phyloP scores from a whole-genome alignment of 2,113 vertebrate genomes.

The Spizaetus ornatus region DNA sequence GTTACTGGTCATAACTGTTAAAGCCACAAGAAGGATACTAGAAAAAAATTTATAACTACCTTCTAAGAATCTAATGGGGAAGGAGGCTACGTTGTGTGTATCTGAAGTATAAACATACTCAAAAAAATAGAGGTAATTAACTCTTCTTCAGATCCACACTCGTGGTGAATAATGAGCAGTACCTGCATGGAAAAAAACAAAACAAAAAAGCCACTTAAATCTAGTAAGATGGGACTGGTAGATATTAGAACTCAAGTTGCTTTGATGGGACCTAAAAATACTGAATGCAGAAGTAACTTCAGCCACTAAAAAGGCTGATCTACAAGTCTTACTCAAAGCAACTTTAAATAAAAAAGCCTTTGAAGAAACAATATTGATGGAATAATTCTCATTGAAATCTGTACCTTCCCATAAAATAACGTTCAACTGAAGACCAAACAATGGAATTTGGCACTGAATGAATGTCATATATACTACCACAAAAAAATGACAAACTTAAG shows the following conservation, averaged over 20 bases:
- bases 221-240: slow-evolving; percentile 81
- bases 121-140: slow-evolving; percentile 85
- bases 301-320: slow-evolving; percentile 55
- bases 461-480: background rate
- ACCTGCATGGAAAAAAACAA: slow-evolving; percentile 83
- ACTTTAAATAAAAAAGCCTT: slow-evolving; percentile 62
- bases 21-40: slow-evolving; percentile 82
- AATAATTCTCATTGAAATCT: slow-evolving; percentile 46
- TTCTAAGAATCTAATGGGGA: slow-evolving; percentile 83
- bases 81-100: slow-evolving; percentile 84
- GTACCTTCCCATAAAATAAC: slow-evolving; percentile 34
- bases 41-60: slow-evolving; percentile 80
- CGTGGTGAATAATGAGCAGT: slow-evolving; percentile 84
- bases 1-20: slow-evolving; percentile 75
- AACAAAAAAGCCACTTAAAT: slow-evolving; percentile 85
- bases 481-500: background rate
- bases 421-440: slow-evolving; percentile 45
- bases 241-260: slow-evolving; percentile 75
- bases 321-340: slow-evolving; percentile 67
- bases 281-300: slow-evolving; percentile 65
- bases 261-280: slow-evolving; percentile 71
- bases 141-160: slow-evolving; percentile 86
- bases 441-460: background rate
- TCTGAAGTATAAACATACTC: slow-evolving; percentile 85
- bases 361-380: slow-evolving; percentile 47